Evolutionary conservation across 1,140 invertebrate species (phyloP), one percentile per base, ranked within the genome.

Genomic region (Aphaenogaster ashmeadi): DNA sequence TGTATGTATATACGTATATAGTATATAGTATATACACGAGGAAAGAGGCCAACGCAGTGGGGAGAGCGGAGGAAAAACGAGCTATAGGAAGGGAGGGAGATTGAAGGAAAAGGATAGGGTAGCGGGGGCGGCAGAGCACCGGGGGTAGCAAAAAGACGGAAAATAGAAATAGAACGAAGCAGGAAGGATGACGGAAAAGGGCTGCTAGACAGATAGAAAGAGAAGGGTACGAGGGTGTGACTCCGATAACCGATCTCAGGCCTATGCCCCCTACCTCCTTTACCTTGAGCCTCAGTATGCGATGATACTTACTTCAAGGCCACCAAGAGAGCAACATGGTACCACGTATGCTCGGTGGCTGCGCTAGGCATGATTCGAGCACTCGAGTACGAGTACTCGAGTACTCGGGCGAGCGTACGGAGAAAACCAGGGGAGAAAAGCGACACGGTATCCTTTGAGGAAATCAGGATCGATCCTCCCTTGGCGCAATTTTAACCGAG

Each of bases 51-150:
- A 60, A 18, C 33, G 33, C 27, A 67, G 77, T 80, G 44, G 77
- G 77, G 67, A 84, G 64, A 86, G 9, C 44, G 58, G 54, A 47
- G 52, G 38, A 67, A 58, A 54, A 80, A 36, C 56, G 66, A 60
- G 47, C 44, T 38, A 41, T 0, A 74, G 67, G 38, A 87, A 78
- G 33, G 67, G 71, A 88, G 60, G 85, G 88, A 92, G 89, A 80
- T 81, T 50, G 75, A 64, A 74, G 81, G 78, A 90, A 94, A 92
- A 94, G 91, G 88, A 93, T 90, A 88, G 93, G 91, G 90, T 89
- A 54, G 52, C 21, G 52, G 41, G 27, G 44, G 33, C 38, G 50
- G 18, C 47, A 72, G 86, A 77, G 52, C 38, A 47, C 44, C 21
- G 44, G 21, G 62, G 54, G 9, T 83, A 27, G 52, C 52, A 72